Conservation (phyloP, 2,113 vertebrate species). For the Pungitius pungitius region DNA sequence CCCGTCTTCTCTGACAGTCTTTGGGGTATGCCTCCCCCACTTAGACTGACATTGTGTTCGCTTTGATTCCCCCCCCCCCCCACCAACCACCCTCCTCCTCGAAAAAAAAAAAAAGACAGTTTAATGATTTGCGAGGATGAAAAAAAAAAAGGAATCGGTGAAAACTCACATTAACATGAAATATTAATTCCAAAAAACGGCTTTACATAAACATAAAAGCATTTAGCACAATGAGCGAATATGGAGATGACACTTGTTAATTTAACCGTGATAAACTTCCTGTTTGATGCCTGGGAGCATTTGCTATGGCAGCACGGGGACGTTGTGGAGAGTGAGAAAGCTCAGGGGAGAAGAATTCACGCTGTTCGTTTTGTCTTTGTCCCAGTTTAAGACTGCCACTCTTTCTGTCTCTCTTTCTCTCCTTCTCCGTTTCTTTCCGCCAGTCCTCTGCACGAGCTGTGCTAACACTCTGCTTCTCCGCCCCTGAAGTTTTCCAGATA, state of each 20-base stretch:
- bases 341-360: conserved; percentile 62
- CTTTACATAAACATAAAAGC: conserved; percentile 84
- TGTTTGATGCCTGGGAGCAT: conserved; percentile 78
- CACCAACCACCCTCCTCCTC: neutral
- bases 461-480: conserved; percentile 66
- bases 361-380: conserved; percentile 77
- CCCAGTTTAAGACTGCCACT: conserved; percentile 73
- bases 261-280: conserved; percentile 80
- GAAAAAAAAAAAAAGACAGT: conserved; percentile 66
- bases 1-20: conserved; percentile 73
- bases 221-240: conserved; percentile 77
- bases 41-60: conserved; percentile 76
- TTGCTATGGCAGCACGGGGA: conserved; percentile 70
- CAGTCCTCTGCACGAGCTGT: conserved; percentile 54
- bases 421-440: conserved; percentile 41
- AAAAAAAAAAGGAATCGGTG: conserved; percentile 48
- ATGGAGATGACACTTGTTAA: conserved; percentile 82
- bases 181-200: conserved; percentile 79
- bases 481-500: conserved; percentile 51
- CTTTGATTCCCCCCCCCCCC: conserved; percentile 70
- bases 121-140: conserved; percentile 74
- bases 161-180: conserved; percentile 79
- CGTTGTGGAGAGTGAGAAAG: conserved; percentile 65
- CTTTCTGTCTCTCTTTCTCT: conserved; percentile 51
- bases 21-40: conserved; percentile 74